A percentile compares a stretch with the other conserved stretches of the same genome.
These are phyloP conservation scores for Polia nebulosa DNA, from an alignment of 2,888 invertebrate genomes.

Conservation along the genomic window DNA sequence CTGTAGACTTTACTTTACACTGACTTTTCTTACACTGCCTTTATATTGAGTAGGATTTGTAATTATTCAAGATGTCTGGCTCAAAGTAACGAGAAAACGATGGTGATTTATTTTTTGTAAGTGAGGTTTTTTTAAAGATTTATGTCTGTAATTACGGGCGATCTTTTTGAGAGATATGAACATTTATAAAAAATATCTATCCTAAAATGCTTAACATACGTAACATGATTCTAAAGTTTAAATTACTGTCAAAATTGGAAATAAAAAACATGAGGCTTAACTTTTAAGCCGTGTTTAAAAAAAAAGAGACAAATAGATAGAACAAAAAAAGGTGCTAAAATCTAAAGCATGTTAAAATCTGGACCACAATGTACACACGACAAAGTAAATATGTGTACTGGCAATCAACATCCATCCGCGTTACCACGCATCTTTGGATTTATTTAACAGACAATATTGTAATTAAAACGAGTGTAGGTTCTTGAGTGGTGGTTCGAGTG, in stretches of 20 bases:
- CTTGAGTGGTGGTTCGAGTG: no score
- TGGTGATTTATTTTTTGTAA: slow-evolving; percentile 34
- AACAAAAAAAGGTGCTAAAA: background rate
- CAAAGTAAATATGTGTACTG: background rate
- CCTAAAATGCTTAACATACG: background rate
- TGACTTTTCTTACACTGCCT: background rate
- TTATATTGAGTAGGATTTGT: background rate
- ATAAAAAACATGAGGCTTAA: background rate
- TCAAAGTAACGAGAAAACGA: slow-evolving; percentile 17
- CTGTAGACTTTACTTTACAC: background rate
- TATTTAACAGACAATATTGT: background rate
- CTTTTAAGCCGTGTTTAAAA: no score
- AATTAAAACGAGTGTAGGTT: no score
- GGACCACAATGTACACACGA: background rate
- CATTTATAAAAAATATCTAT: background rate
- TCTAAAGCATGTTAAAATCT: slow-evolving; percentile 1
- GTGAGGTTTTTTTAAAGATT: slow-evolving; percentile 5
- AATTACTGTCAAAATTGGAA: background rate
- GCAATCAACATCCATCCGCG: background rate
- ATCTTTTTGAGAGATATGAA: background rate
- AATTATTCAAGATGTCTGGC: slow-evolving; percentile 37
- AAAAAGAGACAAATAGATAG: background rate
- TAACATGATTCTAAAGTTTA: background rate
- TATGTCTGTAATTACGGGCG: background rate
- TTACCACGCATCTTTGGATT: background rate